Percentiles rank a stretch among this genome's conserved stretches.
Conservation (phyloP, 2,113 vertebrate genomes). For the Lophochroa leadbeateri region DNA sequence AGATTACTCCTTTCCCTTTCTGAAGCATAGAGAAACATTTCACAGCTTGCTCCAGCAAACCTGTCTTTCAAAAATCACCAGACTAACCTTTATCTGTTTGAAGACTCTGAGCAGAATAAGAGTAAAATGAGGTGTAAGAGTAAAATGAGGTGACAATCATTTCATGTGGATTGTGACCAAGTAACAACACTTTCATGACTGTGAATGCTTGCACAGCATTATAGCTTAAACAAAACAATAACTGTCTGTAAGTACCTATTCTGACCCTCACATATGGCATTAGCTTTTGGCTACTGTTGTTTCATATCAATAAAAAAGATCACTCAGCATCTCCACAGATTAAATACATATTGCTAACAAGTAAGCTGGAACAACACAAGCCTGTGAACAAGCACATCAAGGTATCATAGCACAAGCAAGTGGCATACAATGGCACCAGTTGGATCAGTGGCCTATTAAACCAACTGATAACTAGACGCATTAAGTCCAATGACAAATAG, state of each 20-base stretch:
- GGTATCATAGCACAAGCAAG: not conserved
- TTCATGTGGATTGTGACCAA: not conserved
- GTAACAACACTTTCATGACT: not conserved
- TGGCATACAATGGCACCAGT: not conserved
- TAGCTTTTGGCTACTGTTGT: not conserved
- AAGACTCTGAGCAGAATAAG: not conserved
- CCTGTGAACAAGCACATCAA: not conserved
- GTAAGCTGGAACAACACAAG: not conserved
- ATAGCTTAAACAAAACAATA: not conserved
- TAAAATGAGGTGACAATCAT: not conserved
- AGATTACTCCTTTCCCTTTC: not conserved
- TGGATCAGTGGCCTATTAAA: not conserved
- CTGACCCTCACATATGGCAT: not conserved
- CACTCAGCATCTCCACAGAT: not conserved
- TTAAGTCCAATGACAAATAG: not conserved
- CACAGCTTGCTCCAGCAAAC: not conserved
- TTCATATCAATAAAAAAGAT: not conserved
- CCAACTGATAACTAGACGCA: not conserved
- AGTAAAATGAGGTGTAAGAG: not conserved
- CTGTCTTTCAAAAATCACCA: not conserved
- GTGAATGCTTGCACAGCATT: not conserved
- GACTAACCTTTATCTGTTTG: not conserved
- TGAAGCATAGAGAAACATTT: not conserved
- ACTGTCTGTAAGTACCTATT: not conserved
- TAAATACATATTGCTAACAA: not conserved